phyloP scores from a whole-genome alignment of 1,140 invertebrate genomes.

The Grapholita molesta region DNA sequence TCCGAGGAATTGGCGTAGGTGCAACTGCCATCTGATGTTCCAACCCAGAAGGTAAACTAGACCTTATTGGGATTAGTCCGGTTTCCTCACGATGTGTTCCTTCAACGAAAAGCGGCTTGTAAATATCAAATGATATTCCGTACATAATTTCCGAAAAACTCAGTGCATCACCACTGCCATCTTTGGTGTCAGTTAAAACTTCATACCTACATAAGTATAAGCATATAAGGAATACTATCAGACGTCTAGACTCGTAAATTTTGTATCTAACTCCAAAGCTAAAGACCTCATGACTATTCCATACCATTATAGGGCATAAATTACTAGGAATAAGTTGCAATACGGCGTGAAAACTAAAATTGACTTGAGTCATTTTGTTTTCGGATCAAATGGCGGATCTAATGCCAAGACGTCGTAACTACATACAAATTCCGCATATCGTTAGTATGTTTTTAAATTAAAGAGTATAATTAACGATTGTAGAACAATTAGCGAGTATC shows the following conservation, averaged over 20 bases:
- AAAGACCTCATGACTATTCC: neutral
- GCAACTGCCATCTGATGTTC: too few species aligned
- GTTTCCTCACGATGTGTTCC: too few species aligned
- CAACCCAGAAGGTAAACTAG: too few species aligned
- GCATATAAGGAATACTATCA: neutral
- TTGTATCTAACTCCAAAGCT: neutral
- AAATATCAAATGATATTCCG: too few species aligned
- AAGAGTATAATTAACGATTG: conserved; percentile 51
- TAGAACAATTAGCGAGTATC: conserved; percentile 59
- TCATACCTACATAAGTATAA: neutral
- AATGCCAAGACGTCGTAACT: neutral
- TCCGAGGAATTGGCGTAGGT: too few species aligned
- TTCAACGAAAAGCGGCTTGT: too few species aligned
- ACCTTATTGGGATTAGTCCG: too few species aligned
- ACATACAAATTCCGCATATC: neutral
- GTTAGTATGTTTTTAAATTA: neutral
- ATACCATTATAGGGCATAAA: neutral
- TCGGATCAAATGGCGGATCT: neutral
- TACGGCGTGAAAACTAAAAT: neutral
- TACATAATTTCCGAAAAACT: too few species aligned
- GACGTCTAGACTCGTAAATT: neutral
- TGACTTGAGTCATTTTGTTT: neutral
- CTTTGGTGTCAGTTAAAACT: too few species aligned
- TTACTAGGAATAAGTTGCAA: neutral
- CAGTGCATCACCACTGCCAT: too few species aligned